These are phyloP conservation scores for Phalacrocorax carbo DNA, from an alignment of 2,113 vertebrate genomes.

Conservation along the genomic window DNA sequence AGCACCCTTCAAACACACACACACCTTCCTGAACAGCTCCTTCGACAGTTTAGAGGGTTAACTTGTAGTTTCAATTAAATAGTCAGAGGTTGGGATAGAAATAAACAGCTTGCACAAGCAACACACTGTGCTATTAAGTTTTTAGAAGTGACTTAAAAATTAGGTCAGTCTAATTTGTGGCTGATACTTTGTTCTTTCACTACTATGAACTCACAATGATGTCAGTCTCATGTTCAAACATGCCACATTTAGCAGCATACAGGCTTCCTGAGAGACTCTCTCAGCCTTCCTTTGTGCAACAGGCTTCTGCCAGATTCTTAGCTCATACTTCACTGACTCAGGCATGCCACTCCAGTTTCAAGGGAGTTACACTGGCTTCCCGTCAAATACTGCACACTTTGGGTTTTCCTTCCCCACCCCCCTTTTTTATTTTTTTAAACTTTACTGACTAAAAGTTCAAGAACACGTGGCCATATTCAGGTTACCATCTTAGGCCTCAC, in stretches of 20 bases:
- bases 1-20: conserved; percentile 1
- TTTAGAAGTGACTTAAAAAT: conserved; percentile 56
- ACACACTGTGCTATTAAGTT: neutral
- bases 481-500: neutral
- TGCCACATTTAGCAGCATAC: conserved; percentile 25
- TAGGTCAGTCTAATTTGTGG: conserved; percentile 65
- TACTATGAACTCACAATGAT: conserved; percentile 61
- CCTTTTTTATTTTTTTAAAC: neutral
- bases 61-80: neutral
- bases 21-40: conserved; percentile 1
- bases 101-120: conserved; percentile 59
- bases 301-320: conserved; percentile 55
- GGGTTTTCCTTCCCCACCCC: too few relatives aligned
- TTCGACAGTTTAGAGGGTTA: neutral
- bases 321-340: conserved; percentile 57
- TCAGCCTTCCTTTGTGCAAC: conserved; percentile 63
- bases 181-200: conserved; percentile 58
- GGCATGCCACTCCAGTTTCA: conserved; percentile 53
- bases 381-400: neutral
- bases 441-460: neutral
- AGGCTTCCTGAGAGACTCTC: conserved; percentile 60
- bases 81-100: neutral
- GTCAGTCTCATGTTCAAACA: conserved; percentile 66
- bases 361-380: conserved; percentile 47
- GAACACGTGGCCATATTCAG: neutral